Evolutionary conservation across 2,888 invertebrate genomes (phyloP).

Genomic region (Bombylius discolor): DNA sequence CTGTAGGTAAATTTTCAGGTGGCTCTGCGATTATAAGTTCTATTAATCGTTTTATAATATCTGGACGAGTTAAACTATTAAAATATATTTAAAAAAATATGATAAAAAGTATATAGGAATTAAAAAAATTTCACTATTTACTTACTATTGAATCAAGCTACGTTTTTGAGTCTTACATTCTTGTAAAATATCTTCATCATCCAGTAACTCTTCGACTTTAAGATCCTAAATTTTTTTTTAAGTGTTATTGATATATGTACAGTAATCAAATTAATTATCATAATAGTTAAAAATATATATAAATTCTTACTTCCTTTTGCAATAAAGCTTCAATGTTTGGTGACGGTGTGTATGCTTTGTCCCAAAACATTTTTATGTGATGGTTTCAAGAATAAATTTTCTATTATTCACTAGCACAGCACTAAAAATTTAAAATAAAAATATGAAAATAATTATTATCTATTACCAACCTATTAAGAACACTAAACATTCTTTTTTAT

Average conservation of each 20-base stretch:
- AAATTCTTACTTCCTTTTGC: constrained; percentile 33
- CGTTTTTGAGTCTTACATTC: constrained; percentile 90
- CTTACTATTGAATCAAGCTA: constrained; percentile 85
- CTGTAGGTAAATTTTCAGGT: constrained; percentile 60
- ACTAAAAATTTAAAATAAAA: background rate
- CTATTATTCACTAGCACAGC: constrained; percentile 9
- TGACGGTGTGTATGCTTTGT: constrained; percentile 35
- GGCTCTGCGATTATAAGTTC: constrained; percentile 80
- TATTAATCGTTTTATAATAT: constrained; percentile 75
- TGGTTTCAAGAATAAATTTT: constrained; percentile 4
- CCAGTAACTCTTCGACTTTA: constrained; percentile 77
- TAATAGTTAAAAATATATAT: background rate
- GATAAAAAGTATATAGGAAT: no score
- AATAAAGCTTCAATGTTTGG: constrained; percentile 35
- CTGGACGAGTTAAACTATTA: constrained; percentile 68
- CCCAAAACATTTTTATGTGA: constrained; percentile 34
- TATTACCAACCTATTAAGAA: no score
- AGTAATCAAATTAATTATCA: constrained; percentile 7
- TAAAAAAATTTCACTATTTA: constrained; percentile 20
- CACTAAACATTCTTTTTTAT: background rate
- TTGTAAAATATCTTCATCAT: constrained; percentile 88
- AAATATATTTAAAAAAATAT: background rate
- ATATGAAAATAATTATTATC: background rate
- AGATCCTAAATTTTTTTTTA: constrained; percentile 55
- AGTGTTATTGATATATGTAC: constrained; percentile 10